Evolutionary conservation across 1,140 invertebrate species (phyloP), one percentile per base, ranked within the genome.

Genomic region (Ylistrum balloti): DNA sequence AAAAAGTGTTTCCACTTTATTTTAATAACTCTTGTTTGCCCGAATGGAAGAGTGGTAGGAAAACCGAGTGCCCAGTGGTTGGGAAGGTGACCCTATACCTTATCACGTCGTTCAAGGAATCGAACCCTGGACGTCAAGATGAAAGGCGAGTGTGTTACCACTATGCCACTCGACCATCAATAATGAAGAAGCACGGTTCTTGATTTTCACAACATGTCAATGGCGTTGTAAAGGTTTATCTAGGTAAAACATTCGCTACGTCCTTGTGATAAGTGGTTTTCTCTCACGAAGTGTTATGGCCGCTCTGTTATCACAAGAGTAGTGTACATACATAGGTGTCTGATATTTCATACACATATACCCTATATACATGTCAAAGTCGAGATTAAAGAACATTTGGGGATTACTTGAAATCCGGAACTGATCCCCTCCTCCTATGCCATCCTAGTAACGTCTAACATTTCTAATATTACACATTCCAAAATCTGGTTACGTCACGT

Each of bases 381-480:
- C 17, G 2, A n/a, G 56, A 74, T 74, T 74, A 74, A 74, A 74
- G 56, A 74, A 9, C 56, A n/a, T 74, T 74, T 28, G 56, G 22
- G 56, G 56, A 74, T 74, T 74, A 74, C 56, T n/a, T 1, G 22
- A 1, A 74, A 74, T 74, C 56, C 56, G 56, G 56, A 74, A 74
- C 56, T 74, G 56, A 74, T 74, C 56, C 56, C 56, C 22, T 74
- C 56, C 56, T n/a, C 28, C 56, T 28, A 28, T 74, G 56, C 56
- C 56, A 74, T 74, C 56, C 17, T 74, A 74, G 56, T 74, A 74
- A 74, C 56, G 56, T 74, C n/a, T 1, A 11, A n/a, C 56, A 11
- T 74, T 74, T 74, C 56, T 74, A 74, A 74, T 74, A 74, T 74
- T 74, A 74, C 13, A 74, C 56, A 28, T 5, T 0, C n/a, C 0